Conservation (phyloP, 1,140 invertebrate species). For the Xylocopa sonorina region DNA sequence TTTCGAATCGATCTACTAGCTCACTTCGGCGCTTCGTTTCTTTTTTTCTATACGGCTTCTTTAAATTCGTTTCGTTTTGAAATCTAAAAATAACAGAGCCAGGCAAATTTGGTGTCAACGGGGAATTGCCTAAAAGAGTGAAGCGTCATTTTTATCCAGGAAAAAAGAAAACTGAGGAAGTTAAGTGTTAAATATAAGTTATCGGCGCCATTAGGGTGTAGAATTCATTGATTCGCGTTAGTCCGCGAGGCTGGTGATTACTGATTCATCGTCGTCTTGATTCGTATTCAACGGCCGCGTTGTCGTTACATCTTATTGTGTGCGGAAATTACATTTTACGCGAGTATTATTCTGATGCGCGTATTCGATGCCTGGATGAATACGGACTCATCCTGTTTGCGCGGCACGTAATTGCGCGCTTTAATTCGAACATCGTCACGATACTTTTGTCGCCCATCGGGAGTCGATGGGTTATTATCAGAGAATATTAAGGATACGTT, state of each 20-base stretch:
- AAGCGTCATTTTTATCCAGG: background rate
- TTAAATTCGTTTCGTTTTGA: too few relatives aligned
- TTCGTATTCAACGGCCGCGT: constrained; percentile 48
- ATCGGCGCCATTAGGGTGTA: constrained; percentile 11
- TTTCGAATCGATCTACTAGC: too few relatives aligned
- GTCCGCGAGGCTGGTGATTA: background rate
- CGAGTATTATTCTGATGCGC: constrained; percentile 28
- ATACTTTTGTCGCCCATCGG: background rate
- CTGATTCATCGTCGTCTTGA: constrained; percentile 48
- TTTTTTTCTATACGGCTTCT: too few relatives aligned
- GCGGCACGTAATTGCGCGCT: background rate
- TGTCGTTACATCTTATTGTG: constrained; percentile 65
- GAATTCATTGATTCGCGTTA: constrained; percentile 32
- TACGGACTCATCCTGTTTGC: background rate
- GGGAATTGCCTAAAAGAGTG: too few relatives aligned
- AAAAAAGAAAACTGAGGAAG: constrained; percentile 16
- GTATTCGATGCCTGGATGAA: constrained; percentile 24
- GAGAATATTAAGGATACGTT: background rate
- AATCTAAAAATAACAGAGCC: too few relatives aligned
- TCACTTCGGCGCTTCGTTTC: too few relatives aligned
- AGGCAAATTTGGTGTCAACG: too few relatives aligned
- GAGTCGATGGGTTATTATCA: background rate
- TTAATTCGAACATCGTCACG: background rate
- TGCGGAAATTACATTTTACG: constrained; percentile 58
- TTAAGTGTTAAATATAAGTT: constrained; percentile 3